A percentile compares a stretch with the other conserved stretches of the same genome.
Conservation (phyloP, 2,888 invertebrate genomes). For the Ceramica pisi region DNA sequence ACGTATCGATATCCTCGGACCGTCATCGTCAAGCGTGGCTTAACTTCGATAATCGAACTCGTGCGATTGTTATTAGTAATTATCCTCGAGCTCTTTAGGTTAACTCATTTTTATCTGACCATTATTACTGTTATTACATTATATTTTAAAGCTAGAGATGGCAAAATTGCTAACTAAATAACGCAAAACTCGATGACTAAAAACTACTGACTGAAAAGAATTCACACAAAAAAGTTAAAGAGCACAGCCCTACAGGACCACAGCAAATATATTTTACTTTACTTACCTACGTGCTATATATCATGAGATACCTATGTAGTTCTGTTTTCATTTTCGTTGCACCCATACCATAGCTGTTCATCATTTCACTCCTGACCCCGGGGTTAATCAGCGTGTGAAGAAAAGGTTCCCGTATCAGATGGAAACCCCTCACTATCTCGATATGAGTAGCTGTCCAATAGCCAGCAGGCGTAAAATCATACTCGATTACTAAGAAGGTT, state of each 20-base stretch:
- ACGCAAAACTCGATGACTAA: not conserved
- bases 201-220: not conserved
- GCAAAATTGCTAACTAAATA: not conserved
- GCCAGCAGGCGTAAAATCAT: not conserved
- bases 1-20: too few species aligned
- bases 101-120: too few species aligned
- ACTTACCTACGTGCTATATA: too few species aligned
- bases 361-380: not conserved
- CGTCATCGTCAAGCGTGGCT: too few species aligned
- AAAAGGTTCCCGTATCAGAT: not conserved
- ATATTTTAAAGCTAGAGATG: not conserved
- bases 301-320: not conserved
- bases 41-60: too few species aligned
- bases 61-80: too few species aligned
- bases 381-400: conserved; percentile 10
- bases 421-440: not conserved
- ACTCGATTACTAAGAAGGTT: too few species aligned
- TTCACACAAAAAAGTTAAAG: not conserved
- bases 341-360: not conserved
- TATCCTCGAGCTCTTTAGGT: too few species aligned
- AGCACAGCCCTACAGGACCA: not conserved
- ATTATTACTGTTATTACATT: too few species aligned
- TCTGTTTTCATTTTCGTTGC: not conserved
- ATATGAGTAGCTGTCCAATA: not conserved
- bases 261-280: not conserved